Conservation (phyloP, 2,113 vertebrate species). For the Shinisaurus crocodilurus region DNA sequence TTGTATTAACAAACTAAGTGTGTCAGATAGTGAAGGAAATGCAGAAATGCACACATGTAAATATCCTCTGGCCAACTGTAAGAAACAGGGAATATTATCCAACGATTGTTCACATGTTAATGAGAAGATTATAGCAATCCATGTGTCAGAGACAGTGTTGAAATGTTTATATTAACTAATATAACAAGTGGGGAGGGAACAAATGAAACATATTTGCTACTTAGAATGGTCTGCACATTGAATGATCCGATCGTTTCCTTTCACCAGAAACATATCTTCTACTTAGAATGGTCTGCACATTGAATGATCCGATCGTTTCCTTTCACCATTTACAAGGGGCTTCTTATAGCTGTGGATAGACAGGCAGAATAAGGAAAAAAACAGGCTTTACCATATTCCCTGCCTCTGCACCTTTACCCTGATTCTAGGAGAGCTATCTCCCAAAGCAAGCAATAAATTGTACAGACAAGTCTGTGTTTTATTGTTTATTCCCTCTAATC, state of each 20-base stretch:
- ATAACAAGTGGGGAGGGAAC: background rate
- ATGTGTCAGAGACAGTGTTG: background rate
- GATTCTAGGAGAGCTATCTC: background rate
- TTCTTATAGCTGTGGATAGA: background rate
- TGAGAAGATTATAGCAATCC: background rate
- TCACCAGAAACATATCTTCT: background rate
- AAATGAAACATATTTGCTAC: background rate
- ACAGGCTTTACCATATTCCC: background rate
- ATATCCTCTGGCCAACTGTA: background rate
- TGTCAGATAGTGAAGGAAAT: background rate
- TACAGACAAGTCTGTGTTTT: background rate
- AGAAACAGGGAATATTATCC: background rate
- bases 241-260: too few species aligned
- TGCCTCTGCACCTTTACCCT: background rate
- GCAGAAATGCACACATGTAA: background rate
- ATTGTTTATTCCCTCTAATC: background rate
- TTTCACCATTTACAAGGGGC: background rate
- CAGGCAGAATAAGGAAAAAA: background rate
- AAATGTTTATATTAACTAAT: background rate
- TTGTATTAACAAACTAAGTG: background rate
- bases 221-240: background rate
- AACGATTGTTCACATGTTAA: background rate
- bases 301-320: background rate
- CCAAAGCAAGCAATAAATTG: background rate
- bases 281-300: background rate